Evolutionary conservation across 2,113 vertebrate species (phyloP).

Genomic region (Diadophis punctatus): DNA sequence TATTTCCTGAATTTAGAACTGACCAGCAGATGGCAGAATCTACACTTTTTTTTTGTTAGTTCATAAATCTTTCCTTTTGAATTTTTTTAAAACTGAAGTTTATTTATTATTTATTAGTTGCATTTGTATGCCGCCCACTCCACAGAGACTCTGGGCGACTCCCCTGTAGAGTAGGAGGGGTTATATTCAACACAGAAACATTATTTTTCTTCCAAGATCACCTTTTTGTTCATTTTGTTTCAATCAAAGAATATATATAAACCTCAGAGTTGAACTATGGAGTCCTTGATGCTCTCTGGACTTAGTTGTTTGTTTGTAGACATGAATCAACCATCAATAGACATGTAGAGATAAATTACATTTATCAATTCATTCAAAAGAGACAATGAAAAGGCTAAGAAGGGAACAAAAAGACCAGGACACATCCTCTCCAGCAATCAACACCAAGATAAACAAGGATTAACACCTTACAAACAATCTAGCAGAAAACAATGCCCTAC

Average conservation of each 20-base stretch:
- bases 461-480: background rate
- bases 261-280: background rate
- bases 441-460: background rate
- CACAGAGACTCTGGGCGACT: too few relatives aligned
- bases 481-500: background rate
- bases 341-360: background rate
- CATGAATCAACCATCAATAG: background rate
- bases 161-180: background rate
- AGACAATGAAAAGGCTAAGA: background rate
- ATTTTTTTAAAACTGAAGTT: background rate
- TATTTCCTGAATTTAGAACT: background rate
- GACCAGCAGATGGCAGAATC: conserved; percentile 69
- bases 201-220: background rate
- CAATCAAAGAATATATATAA: background rate
- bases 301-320: background rate
- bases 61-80: background rate
- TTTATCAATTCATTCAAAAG: background rate
- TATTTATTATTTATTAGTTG: too few relatives aligned
- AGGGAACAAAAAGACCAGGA: background rate
- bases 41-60: background rate
- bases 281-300: background rate
- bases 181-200: fast-evolving
- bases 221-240: background rate
- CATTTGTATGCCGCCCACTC: too few relatives aligned
- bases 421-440: background rate